Base-by-base conservation (phyloP, 2,113 vertebrate genomes). In the Oncorhynchus masou region DNA sequence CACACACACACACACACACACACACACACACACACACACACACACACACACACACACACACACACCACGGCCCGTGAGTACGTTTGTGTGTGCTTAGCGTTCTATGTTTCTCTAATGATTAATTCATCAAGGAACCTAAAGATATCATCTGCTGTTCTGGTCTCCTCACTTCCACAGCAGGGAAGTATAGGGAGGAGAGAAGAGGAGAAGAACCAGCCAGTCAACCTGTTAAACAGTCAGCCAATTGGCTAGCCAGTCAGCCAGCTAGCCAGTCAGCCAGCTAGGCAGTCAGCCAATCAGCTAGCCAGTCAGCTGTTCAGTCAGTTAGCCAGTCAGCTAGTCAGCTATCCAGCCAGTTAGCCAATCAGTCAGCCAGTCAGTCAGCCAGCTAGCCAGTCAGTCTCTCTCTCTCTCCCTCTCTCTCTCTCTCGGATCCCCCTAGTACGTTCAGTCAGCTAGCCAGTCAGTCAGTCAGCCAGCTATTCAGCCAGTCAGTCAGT, bases 121-220 rank as follows among this genome's bases (percentile, higher is more conserved):
- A 83, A 92, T 92, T 92, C 78, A 90, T 29, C 71, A 62, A 11
- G 22, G 54, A 71, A 13, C 71, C 81, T 72, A 29, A 51, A 76
- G 25, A 84, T 51, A 51, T 76, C 69, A 31, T 73, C 72, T 81
- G 68, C 80, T 71, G 68, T 78, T 34, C n/a, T 25, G 25, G 31
- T 74, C 79, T 84, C 81, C 82, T 90, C 85, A 84, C 84, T 89
- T 90, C 79, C 85, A 88, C 29, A 78, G 83, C 74, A 79, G 76
- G 57, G 39, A 13, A 81, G 71, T 66, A 68, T 74, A 62, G 57
- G 7, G 25, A 27, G 48, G 73, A 78, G n/a, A 70, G 66, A 3
- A 19, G 27, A 74, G 57, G 29, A 31, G 31, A 34, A 34, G 31
- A 6, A 5, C 72, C 64, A 64, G 68, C 31, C 31, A 31, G 31